Evolutionary conservation across 2,113 vertebrate genomes (phyloP), one percentile per base, ranked within the genome.

Genomic region (Tyrannus savana): DNA sequence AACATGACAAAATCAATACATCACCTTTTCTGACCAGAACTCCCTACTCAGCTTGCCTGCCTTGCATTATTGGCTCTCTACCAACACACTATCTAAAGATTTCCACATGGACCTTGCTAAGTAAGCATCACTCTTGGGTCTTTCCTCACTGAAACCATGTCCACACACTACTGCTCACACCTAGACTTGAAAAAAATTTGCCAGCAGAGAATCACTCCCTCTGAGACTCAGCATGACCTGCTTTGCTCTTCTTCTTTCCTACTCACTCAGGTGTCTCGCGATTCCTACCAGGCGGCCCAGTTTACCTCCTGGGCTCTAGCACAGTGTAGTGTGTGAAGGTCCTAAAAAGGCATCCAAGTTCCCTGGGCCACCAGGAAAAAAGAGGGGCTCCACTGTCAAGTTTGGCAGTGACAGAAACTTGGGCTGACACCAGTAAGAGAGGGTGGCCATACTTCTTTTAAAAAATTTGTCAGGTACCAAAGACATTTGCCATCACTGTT

Each of bases 311-410:
- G 19, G 41, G 9, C 46, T 56, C 30, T n/a, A 41, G 46, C 23
- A 35, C 28, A 42, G 66, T 5, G 6, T 4, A 22, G 16, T 9
- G 15, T 0, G 0, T 12, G 28, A 31, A 80, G 22, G 10, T 44
- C 14, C 37, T 47, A 11, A 18, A 8, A 47, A 49, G 78, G 27
- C 12, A 74, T 10, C 14, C 19, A n/a, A 50, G 10, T 15, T 64
- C 35, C 30, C 33, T 8, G 15, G 39, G 5, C 19, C 30, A 64
- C 11, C 25, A 55, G 23, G 4, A 5, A 35, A 86, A 88, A 88
- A 7, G 22, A 37, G 22, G 14, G 10, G 4, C 44, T 90, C 24
- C 46, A 14, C 33, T 41, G 37, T 28, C 53, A 69, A 27, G 14
- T 18, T 35, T 47, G 14, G n/a, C 28, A 35, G 19, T 35, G 39